These are phyloP conservation scores for Metallyticus violacea DNA, from an alignment of 2,888 invertebrate genomes.

Conservation along the genomic window DNA sequence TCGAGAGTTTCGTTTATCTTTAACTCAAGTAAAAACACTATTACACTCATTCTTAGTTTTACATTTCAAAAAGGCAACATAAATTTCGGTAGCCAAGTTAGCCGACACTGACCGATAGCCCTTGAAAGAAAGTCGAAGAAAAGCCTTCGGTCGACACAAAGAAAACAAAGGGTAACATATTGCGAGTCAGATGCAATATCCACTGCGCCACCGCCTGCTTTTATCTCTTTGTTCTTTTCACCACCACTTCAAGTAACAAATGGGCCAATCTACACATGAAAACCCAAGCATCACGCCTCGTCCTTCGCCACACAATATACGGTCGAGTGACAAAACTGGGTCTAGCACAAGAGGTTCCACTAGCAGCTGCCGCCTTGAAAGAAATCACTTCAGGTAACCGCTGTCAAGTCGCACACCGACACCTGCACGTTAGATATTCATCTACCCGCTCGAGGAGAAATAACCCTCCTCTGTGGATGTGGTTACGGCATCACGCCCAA, in stretches of 20 bases:
- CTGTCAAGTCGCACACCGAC: too few relatives aligned
- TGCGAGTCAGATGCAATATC: too few relatives aligned
- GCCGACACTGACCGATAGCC: neutral
- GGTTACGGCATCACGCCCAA: neutral
- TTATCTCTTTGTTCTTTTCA: neutral
- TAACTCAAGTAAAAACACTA: neutral
- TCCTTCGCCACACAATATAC: neutral
- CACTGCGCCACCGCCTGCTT: neutral
- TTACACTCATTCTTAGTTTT: neutral
- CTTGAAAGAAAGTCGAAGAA: neutral
- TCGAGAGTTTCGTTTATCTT: too few relatives aligned
- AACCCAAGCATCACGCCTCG: neutral
- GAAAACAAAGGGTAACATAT: neutral
- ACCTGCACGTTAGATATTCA: neutral
- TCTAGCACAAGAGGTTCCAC: neutral
- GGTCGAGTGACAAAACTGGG: neutral
- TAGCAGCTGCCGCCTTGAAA: neutral
- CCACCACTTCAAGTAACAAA: neutral
- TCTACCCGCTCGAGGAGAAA: neutral
- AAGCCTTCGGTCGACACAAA: neutral
- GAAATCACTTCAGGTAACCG: neutral
- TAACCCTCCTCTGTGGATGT: neutral
- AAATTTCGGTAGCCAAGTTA: neutral
- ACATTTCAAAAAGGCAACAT: neutral
- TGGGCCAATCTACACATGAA: neutral